Evolutionary conservation across 2,797 vertebrate genomes (phyloP).

Genomic region (Mastacembelus armatus): DNA sequence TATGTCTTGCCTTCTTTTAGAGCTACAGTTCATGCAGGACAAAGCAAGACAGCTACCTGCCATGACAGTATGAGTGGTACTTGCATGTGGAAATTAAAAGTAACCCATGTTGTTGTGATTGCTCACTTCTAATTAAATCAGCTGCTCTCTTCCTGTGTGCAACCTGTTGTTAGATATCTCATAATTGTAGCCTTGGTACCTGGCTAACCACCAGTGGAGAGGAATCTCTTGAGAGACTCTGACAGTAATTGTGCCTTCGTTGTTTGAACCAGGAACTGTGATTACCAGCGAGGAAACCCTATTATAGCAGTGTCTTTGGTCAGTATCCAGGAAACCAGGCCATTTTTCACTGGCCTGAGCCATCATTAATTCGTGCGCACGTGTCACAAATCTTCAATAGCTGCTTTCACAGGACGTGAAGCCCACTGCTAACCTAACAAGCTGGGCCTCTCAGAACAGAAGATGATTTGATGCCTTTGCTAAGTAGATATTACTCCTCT

Average conservation of each 20-base stretch:
- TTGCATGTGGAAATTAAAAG: slow-evolving; percentile 61
- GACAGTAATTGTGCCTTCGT: slow-evolving; percentile 63
- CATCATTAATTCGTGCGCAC: slow-evolving; percentile 50
- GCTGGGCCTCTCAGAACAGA: slow-evolving; percentile 23
- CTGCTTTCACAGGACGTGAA: slow-evolving; percentile 41
- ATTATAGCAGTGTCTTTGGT: slow-evolving; percentile 57
- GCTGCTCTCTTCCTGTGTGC: slow-evolving; percentile 42
- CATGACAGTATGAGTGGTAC: slow-evolving; percentile 20
- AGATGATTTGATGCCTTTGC: slow-evolving; percentile 10
- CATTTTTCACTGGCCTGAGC: slow-evolving; percentile 25
- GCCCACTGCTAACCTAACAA: slow-evolving; percentile 50
- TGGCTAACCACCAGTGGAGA: slow-evolving; percentile 55
- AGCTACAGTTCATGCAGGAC: slow-evolving; percentile 40
- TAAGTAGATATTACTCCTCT: slow-evolving; percentile 18
- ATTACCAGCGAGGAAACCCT: slow-evolving; percentile 63
- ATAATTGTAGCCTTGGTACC: slow-evolving; percentile 60
- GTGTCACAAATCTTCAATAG: slow-evolving; percentile 51
- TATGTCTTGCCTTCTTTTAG: slow-evolving; percentile 18
- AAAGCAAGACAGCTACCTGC: slow-evolving; percentile 46
- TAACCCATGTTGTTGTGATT: slow-evolving; percentile 61
- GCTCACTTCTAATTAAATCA: slow-evolving; percentile 69
- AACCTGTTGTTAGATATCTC: slow-evolving; percentile 51
- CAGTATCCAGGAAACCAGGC: slow-evolving; percentile 54
- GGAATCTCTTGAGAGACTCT: slow-evolving; percentile 53
- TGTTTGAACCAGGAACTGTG: slow-evolving; percentile 58